These are phyloP conservation scores for Seriola rivoliana DNA, from an alignment of 2,113 vertebrate genomes.

Conservation along the genomic window DNA sequence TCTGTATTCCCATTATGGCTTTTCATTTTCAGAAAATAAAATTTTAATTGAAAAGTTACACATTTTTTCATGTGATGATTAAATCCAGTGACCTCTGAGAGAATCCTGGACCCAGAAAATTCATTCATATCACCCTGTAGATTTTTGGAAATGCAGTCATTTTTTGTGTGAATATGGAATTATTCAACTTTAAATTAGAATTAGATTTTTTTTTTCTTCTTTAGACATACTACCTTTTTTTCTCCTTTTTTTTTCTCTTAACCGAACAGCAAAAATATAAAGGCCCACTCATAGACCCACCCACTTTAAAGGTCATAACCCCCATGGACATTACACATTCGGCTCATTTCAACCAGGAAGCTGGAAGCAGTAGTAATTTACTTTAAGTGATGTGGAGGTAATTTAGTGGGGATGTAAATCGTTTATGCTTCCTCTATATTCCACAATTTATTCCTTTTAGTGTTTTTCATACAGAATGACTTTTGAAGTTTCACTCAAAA, in stretches of 20 bases:
- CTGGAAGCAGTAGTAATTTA: conserved; percentile 51
- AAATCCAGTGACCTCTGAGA: conserved; percentile 45
- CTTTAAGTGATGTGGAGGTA: conserved; percentile 36
- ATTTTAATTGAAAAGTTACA: conserved; percentile 62
- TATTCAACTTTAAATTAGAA: conserved; percentile 17
- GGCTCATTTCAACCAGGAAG: conserved; percentile 46
- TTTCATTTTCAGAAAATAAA: conserved; percentile 58
- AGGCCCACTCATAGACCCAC: not conserved
- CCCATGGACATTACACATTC: conserved; percentile 36
- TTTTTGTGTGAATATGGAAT: conserved; percentile 12
- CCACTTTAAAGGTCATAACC: conserved; percentile 48
- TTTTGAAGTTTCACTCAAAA: not conserved
- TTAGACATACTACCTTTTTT: not conserved
- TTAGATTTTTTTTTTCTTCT: not conserved
- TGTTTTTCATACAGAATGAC: conserved; percentile 3
- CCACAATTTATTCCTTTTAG: conserved; percentile 12
- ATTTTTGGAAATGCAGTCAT: conserved; percentile 12
- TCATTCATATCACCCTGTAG: not conserved
- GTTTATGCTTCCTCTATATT: conserved; percentile 33
- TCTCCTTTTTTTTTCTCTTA: not conserved
- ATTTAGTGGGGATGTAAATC: conserved; percentile 40
- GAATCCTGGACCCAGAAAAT: conserved; percentile 18
- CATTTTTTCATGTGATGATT: conserved; percentile 36
- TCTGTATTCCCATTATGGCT: conserved; percentile 31
- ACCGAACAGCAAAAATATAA: conserved; percentile 21